Evolutionary conservation across 1,140 invertebrate genomes (phyloP).

Genomic region (Diorhabda sublineata): DNA sequence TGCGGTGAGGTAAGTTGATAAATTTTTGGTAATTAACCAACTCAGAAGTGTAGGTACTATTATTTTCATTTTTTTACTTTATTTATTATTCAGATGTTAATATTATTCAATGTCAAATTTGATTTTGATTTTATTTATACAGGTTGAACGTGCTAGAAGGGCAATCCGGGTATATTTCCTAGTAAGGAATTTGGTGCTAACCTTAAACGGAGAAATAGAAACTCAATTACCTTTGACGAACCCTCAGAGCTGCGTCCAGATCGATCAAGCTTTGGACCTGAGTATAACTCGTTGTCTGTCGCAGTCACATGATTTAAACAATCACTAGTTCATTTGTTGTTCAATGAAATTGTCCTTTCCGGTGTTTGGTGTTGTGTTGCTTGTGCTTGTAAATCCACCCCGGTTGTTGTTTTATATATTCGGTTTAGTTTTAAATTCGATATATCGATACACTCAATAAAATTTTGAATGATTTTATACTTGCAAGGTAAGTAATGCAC

Average conservation of each 20-base stretch:
- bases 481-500: no score
- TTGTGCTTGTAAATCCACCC: background rate
- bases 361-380: conserved; percentile 5
- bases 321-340: conserved; percentile 33
- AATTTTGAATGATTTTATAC: no score
- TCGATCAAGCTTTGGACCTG: conserved; percentile 88
- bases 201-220: conserved; percentile 77
- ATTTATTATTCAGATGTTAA: background rate
- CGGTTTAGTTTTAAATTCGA: no score
- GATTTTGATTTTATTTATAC: conserved; percentile 23
- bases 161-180: conserved; percentile 94
- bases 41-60: background rate
- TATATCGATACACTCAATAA: no score
- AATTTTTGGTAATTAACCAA: background rate
- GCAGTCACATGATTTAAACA: conserved; percentile 39
- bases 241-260: conserved; percentile 81
- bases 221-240: conserved; percentile 88
- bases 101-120: background rate
- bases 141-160: conserved; percentile 88
- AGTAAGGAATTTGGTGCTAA: conserved; percentile 78
- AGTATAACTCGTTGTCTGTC: conserved; percentile 64
- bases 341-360: background rate
- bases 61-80: background rate
- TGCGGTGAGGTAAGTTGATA: conserved; percentile 77
- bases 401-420: no score